These are phyloP conservation scores for Melanostoma mellinum DNA, from an alignment of 2,888 invertebrate genomes.

Conservation along the genomic window DNA sequence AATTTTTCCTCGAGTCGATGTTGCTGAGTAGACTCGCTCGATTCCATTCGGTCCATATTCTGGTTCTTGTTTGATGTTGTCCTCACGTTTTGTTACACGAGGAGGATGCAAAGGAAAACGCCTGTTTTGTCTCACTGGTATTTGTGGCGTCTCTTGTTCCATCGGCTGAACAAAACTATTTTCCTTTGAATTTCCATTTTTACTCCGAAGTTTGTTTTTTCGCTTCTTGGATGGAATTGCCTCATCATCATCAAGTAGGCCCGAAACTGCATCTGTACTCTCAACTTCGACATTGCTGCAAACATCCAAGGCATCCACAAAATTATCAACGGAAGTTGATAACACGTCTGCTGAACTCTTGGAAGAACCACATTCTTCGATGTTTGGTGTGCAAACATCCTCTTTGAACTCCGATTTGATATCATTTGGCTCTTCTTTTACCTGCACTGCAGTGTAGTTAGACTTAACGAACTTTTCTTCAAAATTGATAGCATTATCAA, in stretches of 20 bases:
- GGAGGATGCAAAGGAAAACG: slow-evolving; percentile 83
- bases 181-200: slow-evolving; percentile 78
- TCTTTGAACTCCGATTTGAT: slow-evolving; percentile 43
- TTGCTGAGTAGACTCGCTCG: slow-evolving; percentile 87
- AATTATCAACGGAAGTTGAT: slow-evolving; percentile 38
- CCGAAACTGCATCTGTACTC: slow-evolving; percentile 77
- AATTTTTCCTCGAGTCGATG: slow-evolving; percentile 87
- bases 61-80: slow-evolving; percentile 84
- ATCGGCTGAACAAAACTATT: slow-evolving; percentile 76
- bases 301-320: slow-evolving; percentile 77
- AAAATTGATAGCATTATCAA: slow-evolving; percentile 83
- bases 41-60: slow-evolving; percentile 87
- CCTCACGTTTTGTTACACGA: slow-evolving; percentile 85
- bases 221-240: slow-evolving; percentile 75
- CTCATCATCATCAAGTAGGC: slow-evolving; percentile 75
- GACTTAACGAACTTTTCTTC: slow-evolving; percentile 71
- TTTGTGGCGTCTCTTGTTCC: slow-evolving; percentile 80
- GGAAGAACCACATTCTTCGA: slow-evolving; percentile 10
- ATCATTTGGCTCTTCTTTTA: slow-evolving; percentile 74
- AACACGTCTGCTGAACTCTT: slow-evolving; percentile 17
- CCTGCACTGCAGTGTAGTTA: slow-evolving; percentile 26
- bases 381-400: slow-evolving; percentile 5
- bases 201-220: slow-evolving; percentile 75
- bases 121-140: slow-evolving; percentile 84
- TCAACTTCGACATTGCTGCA: slow-evolving; percentile 80